These are phyloP conservation scores for Pseudomyrmex flavicornis DNA, from an alignment of 1,140 invertebrate genomes.

Conservation along the genomic window DNA sequence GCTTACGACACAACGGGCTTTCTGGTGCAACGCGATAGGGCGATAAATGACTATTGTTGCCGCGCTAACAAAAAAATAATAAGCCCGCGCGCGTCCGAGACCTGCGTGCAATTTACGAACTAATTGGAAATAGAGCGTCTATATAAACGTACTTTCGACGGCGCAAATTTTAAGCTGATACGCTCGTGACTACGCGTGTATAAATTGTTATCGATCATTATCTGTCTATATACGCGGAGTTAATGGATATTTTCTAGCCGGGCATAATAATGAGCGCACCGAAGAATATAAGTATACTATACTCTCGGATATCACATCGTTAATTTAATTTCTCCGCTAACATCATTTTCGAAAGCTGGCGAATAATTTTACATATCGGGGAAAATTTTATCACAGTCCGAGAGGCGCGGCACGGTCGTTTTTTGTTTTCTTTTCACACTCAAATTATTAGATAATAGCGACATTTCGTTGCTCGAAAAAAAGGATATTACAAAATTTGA, in stretches of 20 bases:
- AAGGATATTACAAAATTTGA: too few relatives aligned
- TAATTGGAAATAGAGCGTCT: slow-evolving; percentile 47
- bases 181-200: slow-evolving; percentile 35
- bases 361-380: slow-evolving; percentile 26
- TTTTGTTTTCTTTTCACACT: too few relatives aligned
- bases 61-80: slow-evolving; percentile 36
- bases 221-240: slow-evolving; percentile 36
- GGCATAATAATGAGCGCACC: slow-evolving; percentile 34
- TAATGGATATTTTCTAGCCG: slow-evolving; percentile 57
- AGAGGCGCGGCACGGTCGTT: too few relatives aligned
- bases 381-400: too few relatives aligned
- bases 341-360: slow-evolving; percentile 31
- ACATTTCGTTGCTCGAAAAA: too few relatives aligned
- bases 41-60: slow-evolving; percentile 19
- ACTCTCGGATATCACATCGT: slow-evolving; percentile 25
- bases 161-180: slow-evolving; percentile 54
- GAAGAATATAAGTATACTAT: slow-evolving; percentile 32
- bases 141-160: slow-evolving; percentile 48
- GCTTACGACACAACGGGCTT: not conserved
- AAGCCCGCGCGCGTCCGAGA: not conserved
- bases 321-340: slow-evolving; percentile 46
- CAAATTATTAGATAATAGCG: too few relatives aligned
- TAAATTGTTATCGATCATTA: slow-evolving; percentile 60
- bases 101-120: slow-evolving; percentile 30
- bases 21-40: slow-evolving; percentile 7